Base-by-base conservation (phyloP, 2,888 invertebrate species). In the Eurois occulta region DNA sequence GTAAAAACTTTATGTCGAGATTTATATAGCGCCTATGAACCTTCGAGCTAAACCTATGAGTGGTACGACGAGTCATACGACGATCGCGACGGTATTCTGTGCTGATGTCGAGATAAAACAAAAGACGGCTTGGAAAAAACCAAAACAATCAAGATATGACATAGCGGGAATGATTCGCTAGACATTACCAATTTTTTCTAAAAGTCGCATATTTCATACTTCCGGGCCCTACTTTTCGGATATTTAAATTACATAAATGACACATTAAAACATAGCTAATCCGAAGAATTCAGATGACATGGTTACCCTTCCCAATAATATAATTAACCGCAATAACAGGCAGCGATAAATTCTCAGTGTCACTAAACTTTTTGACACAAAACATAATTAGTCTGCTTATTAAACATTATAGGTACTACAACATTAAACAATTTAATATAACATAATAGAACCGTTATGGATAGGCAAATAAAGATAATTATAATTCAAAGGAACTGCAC, bases 401-500 rank as follows among this genome's bases (percentile, higher is more conserved):
- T 77, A 70, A 64, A 35, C 24, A 38, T 41, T 13, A 48, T n/a
- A n/a, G n/a, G n/a, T 38, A 43, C 32, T 32, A 66, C 32, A 67
- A 67, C 35, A 48, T 32, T n/a, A 21, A 52, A 75, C 21, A 16
- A n/a, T 35, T 64, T 64, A 64, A 52, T n/a, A 28, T 60, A 46
- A 24, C 48, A 24, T 75, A 28, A 58, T 28, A 24, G 46, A 66
- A n/a, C 43, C n/a, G n/a, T 32, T 66, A 35, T 21, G 58, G 21
- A 72, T 52, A 67, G 10, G 32, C 35, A 71, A 66, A 67, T 72
- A 79, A 43, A 79, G 28, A 79, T 71, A 67, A 77, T 32, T 48
- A 13, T 71, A 65, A 71, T 66, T 65, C 35, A 48, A 78, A 32
- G 48, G 52, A 67, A 71, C 38, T 13, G 13, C 16, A 43, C 4